Base-by-base conservation (phyloP, 2,797 vertebrate genomes). In the Dallia pectoralis region DNA sequence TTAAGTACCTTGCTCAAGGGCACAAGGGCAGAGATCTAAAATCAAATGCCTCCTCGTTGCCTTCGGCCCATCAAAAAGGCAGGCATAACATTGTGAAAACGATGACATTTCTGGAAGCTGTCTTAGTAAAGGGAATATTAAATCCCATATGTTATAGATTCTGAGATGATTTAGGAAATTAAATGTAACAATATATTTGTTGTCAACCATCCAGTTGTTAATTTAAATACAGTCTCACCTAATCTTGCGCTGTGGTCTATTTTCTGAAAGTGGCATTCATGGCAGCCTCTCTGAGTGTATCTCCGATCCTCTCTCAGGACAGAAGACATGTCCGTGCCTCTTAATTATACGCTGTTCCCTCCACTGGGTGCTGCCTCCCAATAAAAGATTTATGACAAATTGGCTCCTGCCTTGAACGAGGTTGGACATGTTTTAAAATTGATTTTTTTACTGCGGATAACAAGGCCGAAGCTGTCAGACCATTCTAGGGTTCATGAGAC, bases 381-480 rank as follows among this genome's bases (percentile, higher is more conserved):
- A n/a, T 53, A 22, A 22, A 53, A 44, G 40, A 44, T 44, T 44
- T 53, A 53, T 53, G 19, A 4, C 51, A n/a, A 19, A 3, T 12
- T 14, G 40, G 4, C 40, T 44, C 40, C 40, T 44, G 40, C 40
- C 51, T 56, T 22, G 51, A 56, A 22, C 51, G 4, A 29, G 63
- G 40, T 16, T 22, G 47, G 56, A 56, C 51, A 22, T 9, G 0
- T 22, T 22, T 56, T 56, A 22, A 0, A 22, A 53, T n/a, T 44
- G 14, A 7, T 8, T 4, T 53, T 22, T 53, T 71, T 22, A 59
- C 19, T 51, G 29, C 72, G 47, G 4, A 65, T 68, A 70, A 53
- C 36, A 44, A 85, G 82, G 80, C 73, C 67, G 72, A 74, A 70
- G 71, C 76, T 81, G 67, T 85, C 86, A 88, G 85, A 87, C 69